These are phyloP conservation scores for Lonchura striata DNA, from an alignment of 2,113 vertebrate genomes.

Conservation along the genomic window DNA sequence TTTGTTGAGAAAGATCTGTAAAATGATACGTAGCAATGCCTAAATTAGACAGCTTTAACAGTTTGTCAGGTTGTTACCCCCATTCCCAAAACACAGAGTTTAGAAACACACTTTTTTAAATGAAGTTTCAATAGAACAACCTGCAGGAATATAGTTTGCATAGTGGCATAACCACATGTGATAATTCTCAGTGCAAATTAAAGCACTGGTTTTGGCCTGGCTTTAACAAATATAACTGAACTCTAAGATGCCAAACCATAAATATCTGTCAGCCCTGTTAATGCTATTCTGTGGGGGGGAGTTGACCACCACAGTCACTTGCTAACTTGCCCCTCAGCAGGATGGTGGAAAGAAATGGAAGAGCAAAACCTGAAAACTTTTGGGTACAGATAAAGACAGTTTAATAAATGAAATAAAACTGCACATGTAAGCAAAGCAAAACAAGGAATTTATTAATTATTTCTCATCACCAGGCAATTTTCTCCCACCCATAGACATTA, in stretches of 20 bases:
- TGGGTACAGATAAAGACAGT: neutral
- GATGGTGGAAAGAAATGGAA: neutral
- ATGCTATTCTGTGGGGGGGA: neutral
- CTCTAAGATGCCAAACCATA: neutral
- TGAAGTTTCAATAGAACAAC: neutral
- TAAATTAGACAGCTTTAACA: neutral
- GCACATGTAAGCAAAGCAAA: fast-evolving
- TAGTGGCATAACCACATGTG: neutral
- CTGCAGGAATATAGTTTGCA: neutral
- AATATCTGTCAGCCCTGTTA: neutral
- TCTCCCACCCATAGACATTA: neutral
- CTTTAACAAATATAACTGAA: neutral
- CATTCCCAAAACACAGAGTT: neutral
- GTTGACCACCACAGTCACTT: neutral
- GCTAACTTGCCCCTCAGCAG: neutral
- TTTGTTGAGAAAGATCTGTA: neutral
- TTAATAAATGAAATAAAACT: neutral
- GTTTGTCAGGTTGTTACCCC: neutral
- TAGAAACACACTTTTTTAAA: neutral
- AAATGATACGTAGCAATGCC: neutral
- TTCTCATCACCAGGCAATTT: neutral
- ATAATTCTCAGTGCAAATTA: neutral
- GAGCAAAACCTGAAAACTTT: neutral
- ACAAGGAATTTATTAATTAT: neutral
- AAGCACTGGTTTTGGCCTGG: neutral